Evolutionary conservation across 2,797 vertebrate genomes (phyloP), one percentile per base, ranked within the genome.

Genomic region (Sebastes goodei): DNA sequence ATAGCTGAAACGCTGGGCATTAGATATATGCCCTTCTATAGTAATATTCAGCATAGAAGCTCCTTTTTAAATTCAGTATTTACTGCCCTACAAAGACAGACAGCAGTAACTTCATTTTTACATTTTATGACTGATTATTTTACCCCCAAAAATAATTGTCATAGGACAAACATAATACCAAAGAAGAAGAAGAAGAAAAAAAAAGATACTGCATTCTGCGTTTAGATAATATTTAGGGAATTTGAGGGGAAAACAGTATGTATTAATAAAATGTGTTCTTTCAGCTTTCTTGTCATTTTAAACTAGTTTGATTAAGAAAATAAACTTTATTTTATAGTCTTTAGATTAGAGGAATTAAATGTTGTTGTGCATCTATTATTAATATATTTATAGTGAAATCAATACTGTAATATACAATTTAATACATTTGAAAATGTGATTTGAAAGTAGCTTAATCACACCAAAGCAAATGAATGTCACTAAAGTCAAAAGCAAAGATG

Each of bases 81-180:
- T 55, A 14, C 72, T 71, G 11, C n/a, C 56, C 60, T 35, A 74
- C 65, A 75, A 42, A 69, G 84, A 21, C 66, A 59, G 55, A 76
- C 52, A 66, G 61, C 70, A 35, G 35, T 59, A 33, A 55, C 27
- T 11, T 30, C 32, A 33, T 33, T 38, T 65, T 32, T 12, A 35
- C 9, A 25, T 25, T 35, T 52, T 5, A 61, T 38, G 33, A 17
- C 3, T 1, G 20, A 46, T 30, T 15, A 23, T 42, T 53, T 49
- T 20, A 52, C 32, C n/a, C 27, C 1, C 6, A 56, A 32, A 68
- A 35, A 52, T 7, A 1, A 30, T 10, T 32, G 6, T 8, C 23
- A n/a, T 14, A 32, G 6, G 14, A 42, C 21, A 10, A 14, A 32
- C 5, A 60, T 25, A 20, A 46, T 4, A 53, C 9, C 5, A 2